Conservation (phyloP, 2,797 vertebrate species). For the Chiloscyllium punctatum region DNA sequence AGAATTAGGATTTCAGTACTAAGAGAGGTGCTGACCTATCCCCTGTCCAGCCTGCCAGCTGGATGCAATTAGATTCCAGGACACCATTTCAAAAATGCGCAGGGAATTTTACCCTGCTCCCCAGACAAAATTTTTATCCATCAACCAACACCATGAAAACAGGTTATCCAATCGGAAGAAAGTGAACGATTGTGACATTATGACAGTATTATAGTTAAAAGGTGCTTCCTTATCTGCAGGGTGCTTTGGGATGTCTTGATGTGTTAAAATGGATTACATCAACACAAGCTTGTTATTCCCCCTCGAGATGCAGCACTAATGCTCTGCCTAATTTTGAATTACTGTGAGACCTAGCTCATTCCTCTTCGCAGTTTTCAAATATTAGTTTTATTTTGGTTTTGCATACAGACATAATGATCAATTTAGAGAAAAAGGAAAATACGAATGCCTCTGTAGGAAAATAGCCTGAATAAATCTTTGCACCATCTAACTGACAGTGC, state of each 20-base stretch:
- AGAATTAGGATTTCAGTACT: not conserved
- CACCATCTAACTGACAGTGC: not conserved
- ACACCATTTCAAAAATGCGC: not conserved
- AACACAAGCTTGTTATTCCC: not conserved
- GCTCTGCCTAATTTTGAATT: not conserved
- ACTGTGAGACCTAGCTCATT: not conserved
- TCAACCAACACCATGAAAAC: not conserved
- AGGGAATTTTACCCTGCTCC: not conserved
- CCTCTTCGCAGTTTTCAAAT: not conserved
- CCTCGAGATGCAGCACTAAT: not conserved
- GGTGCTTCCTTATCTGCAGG: not conserved
- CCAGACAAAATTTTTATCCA: not conserved
- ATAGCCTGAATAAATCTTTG: not conserved
- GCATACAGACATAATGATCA: not conserved
- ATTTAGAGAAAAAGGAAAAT: not conserved
- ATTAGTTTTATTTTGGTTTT: not conserved
- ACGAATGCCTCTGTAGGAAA: not conserved
- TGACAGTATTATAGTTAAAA: not conserved
- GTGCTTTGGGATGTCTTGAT: not conserved
- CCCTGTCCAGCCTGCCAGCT: not conserved
- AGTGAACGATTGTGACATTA: not conserved
- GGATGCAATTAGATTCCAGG: not conserved
- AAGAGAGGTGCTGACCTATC: not conserved
- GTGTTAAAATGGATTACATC: not conserved
- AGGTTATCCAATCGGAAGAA: not conserved